Conservation (phyloP, 2,888 invertebrate species). For the Sinhomidia bicolor region DNA sequence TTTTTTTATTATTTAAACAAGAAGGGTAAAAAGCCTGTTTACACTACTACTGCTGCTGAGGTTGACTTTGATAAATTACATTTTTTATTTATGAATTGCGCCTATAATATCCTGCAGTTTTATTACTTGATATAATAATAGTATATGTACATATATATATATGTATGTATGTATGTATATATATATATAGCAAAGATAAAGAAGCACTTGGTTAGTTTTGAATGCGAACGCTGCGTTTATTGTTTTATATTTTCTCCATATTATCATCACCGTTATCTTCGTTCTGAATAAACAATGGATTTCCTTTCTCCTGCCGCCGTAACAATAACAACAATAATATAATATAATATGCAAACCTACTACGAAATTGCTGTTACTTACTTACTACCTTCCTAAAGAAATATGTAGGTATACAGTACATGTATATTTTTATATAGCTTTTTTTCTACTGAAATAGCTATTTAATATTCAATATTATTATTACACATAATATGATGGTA, state of each 20-base stretch:
- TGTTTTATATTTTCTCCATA: neutral
- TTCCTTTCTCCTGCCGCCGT: neutral
- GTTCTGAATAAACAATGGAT: slow-evolving; percentile 1
- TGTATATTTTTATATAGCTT: neutral
- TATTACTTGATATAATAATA: too few species aligned
- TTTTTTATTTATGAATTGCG: neutral
- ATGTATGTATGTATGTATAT: slow-evolving; percentile 10
- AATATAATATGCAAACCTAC: neutral
- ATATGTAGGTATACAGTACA: too few species aligned
- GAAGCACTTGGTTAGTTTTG: slow-evolving; percentile 69
- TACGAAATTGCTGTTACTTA: neutral
- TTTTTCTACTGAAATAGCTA: neutral
- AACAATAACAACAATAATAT: neutral
- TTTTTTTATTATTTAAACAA: slow-evolving; percentile 19
- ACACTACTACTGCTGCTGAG: neutral
- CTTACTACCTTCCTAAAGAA: neutral
- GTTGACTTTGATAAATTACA: slow-evolving; percentile 37
- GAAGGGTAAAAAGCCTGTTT: slow-evolving; percentile 25
- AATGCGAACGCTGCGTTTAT: slow-evolving; percentile 30
- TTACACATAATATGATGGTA: neutral
- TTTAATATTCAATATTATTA: neutral
- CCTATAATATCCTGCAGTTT: too few species aligned
- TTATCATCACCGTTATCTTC: neutral
- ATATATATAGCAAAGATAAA: slow-evolving; percentile 60
- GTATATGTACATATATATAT: neutral